A percentile compares a stretch with the other conserved stretches of the same genome.
Conservation (phyloP, 2,797 vertebrate genomes). For the Neosalanx taihuensis region DNA sequence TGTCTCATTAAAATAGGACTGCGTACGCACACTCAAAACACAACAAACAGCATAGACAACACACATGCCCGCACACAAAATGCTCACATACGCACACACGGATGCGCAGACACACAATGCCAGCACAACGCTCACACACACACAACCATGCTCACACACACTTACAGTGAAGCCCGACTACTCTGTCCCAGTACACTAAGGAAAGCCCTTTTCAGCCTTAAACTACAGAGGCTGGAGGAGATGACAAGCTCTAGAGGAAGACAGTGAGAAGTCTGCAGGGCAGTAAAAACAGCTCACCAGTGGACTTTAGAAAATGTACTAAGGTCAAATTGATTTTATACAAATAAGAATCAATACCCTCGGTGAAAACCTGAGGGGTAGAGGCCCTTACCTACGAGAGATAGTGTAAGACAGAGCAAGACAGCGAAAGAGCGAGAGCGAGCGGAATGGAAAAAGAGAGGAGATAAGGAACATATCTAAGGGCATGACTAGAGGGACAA, state of each 20-base stretch:
- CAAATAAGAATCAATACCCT: no score
- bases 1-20: slow-evolving; percentile 39
- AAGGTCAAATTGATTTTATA: no score
- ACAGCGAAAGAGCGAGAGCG: background rate
- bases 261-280: no score
- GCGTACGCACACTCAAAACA: slow-evolving; percentile 9
- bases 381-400: no score
- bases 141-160: background rate
- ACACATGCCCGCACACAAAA: background rate
- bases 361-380: no score
- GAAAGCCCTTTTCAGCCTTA: background rate
- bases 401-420: no score
- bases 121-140: background rate
- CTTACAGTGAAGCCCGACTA: background rate
- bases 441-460: background rate
- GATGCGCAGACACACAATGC: background rate
- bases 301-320: no score
- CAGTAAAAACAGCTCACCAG: no score
- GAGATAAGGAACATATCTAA: no score
- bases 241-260: no score
- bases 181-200: background rate
- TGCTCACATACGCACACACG: background rate
- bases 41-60: background rate
- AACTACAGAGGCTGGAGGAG: no score
- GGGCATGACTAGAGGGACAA: no score